phyloP scores from a whole-genome alignment of 2,113 vertebrate genomes.

The Pyxicephalus adspersus region DNA sequence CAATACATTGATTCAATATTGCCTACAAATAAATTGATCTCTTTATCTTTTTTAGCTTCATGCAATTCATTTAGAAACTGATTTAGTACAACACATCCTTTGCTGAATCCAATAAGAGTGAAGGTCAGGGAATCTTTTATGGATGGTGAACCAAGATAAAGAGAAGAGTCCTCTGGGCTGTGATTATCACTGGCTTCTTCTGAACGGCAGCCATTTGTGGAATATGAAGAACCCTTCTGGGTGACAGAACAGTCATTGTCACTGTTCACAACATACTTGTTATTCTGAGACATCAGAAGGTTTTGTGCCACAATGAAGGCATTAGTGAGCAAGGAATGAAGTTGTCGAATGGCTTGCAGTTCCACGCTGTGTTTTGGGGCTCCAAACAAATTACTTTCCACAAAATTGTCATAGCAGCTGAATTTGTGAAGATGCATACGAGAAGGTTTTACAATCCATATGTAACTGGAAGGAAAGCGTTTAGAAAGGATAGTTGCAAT shows the following conservation, averaged over 20 bases:
- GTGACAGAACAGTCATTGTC: slow-evolving; percentile 66
- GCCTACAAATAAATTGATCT: slow-evolving; percentile 75
- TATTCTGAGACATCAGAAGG: slow-evolving; percentile 68
- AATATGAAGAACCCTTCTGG: slow-evolving; percentile 63
- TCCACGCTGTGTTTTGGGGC: slow-evolving; percentile 86
- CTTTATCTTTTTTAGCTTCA: slow-evolving; percentile 81
- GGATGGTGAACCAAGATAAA: slow-evolving; percentile 64
- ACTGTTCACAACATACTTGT: slow-evolving; percentile 61
- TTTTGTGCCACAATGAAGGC: slow-evolving; percentile 81
- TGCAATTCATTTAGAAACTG: slow-evolving; percentile 90
- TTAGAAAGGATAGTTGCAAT: slow-evolving; percentile 78
- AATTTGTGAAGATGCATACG: slow-evolving; percentile 96
- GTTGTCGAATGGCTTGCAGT: slow-evolving; percentile 84
- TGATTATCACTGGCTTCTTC: slow-evolving; percentile 66
- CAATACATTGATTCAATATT: slow-evolving; percentile 88
- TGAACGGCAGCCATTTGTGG: slow-evolving; percentile 71
- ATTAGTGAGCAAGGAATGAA: slow-evolving; percentile 85
- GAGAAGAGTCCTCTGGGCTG: slow-evolving; percentile 53
- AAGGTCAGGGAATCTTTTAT: slow-evolving; percentile 71
- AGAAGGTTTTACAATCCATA: slow-evolving; percentile 92
- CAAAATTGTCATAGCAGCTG: slow-evolving; percentile 95
- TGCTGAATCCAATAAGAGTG: too few species aligned
- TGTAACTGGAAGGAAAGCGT: slow-evolving; percentile 82
- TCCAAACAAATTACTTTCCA: slow-evolving; percentile 93
- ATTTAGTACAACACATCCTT: too few species aligned